phyloP scores from a whole-genome alignment of 2,113 vertebrate genomes.

The Xenus cinereus region DNA sequence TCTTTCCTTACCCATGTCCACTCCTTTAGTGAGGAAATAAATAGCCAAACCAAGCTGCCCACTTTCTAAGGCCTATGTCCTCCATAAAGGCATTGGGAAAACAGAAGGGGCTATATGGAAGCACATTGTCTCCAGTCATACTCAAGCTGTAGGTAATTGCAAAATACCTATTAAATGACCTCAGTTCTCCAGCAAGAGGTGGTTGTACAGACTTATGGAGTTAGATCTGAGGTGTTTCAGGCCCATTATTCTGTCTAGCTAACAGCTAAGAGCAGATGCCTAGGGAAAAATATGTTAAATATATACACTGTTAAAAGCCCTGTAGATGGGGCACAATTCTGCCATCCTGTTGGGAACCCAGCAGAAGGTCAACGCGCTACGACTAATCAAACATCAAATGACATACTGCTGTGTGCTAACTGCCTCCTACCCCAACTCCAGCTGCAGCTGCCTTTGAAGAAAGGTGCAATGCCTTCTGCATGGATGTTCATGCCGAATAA shows the following conservation, averaged over 20 bases:
- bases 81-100: neutral
- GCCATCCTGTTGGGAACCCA: neutral
- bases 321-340: neutral
- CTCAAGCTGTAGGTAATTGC: neutral
- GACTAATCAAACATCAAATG: neutral
- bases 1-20: neutral
- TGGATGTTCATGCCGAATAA: neutral
- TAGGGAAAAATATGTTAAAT: neutral
- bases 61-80: neutral
- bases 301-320: neutral
- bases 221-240: neutral
- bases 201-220: neutral
- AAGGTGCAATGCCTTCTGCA: slow-evolving; percentile 20
- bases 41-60: neutral
- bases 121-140: neutral
- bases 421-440: neutral
- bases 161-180: neutral
- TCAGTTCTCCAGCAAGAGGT: neutral
- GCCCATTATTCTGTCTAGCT: neutral
- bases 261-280: neutral
- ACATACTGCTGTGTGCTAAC: neutral
- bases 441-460: slow-evolving; percentile 48
- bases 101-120: neutral
- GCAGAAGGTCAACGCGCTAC: neutral
- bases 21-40: neutral